A percentile compares a stretch with the other conserved stretches of the same genome.
These are phyloP conservation scores for Nephrotoma flavescens DNA, from an alignment of 2,888 invertebrate species.

Conservation along the genomic window DNA sequence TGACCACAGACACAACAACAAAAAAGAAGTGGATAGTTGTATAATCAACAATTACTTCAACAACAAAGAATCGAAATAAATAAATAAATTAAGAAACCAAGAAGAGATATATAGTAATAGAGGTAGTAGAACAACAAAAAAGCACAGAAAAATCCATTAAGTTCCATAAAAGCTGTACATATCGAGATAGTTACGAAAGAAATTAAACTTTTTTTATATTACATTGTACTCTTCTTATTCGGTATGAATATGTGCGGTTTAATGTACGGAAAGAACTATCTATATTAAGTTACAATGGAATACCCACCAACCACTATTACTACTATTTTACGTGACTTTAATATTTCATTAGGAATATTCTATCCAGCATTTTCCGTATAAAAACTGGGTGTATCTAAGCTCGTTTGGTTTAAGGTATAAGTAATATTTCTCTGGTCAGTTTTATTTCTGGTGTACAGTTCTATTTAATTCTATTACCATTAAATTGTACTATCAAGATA, in stretches of 20 bases:
- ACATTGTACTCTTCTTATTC: neutral
- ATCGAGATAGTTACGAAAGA: neutral
- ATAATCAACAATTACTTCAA: neutral
- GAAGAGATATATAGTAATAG: neutral
- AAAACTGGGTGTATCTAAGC: neutral
- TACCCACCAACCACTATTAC: neutral
- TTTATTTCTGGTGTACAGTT: neutral
- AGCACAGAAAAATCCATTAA: neutral
- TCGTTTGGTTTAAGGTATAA: neutral
- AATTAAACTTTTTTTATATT: neutral
- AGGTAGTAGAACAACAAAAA: neutral
- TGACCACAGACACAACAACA: neutral
- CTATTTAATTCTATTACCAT: neutral
- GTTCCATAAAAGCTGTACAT: neutral
- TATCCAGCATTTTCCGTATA: neutral
- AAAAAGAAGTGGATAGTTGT: neutral
- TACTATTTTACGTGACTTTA: neutral
- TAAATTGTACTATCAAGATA: neutral
- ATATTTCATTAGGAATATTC: neutral
- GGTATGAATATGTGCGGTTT: neutral
- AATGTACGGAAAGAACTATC: neutral
- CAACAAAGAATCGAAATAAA: neutral
- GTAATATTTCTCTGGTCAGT: neutral
- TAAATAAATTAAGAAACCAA: neutral
- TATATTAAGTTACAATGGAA: neutral